Evolutionary conservation across 2,888 invertebrate species (phyloP), one percentile per base, ranked within the genome.

Genomic region (Eledona agricola): DNA sequence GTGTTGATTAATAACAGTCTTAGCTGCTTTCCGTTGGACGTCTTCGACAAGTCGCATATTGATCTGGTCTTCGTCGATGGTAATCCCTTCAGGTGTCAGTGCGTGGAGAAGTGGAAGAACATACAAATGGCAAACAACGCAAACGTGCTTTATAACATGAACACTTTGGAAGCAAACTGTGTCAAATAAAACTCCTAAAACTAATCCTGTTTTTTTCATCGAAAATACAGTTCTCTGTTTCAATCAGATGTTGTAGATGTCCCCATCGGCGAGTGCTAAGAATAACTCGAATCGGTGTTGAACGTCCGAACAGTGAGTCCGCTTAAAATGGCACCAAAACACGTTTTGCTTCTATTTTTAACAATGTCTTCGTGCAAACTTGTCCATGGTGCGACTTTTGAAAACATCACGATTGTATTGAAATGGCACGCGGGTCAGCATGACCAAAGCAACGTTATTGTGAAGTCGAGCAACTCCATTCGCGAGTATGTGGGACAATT

Each of bases 401-500:
- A 40, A 19, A 28, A 40, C 15, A 29, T 40, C 11, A 6, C 28
- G 7, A 3, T 40, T n/a, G 15, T 26, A 5, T 28, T 40, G 12
- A 40, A 17, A 9, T 40, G 40, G 40, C 9, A 6, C 9, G 29
- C 12, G 17, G 7, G 12, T 1, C 17, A 6, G 3, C 4, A 28
- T 1, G 19, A 28, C 9, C 4, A 26, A 5, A 28, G 20, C 11
- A 19, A 6, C 3, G 20, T 42, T n/a, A 31, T 9, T 6, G 15
- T 46, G 11, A 2, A 3, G 9, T 37, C 28, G 1, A 29, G 29
- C 19, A 28, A 47, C 12, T 17, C 37, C 9, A 11, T 47, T 19
- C 28, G 19, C n/a, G 29, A 23, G 1, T 47, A 47, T 17, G 38
- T 47, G 5, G 37, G 26, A 1, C 15, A 29, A 5, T 25, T 26